Conservation (phyloP, 2,888 invertebrate genomes). For the Sinopyrophorus schimmeli region DNA sequence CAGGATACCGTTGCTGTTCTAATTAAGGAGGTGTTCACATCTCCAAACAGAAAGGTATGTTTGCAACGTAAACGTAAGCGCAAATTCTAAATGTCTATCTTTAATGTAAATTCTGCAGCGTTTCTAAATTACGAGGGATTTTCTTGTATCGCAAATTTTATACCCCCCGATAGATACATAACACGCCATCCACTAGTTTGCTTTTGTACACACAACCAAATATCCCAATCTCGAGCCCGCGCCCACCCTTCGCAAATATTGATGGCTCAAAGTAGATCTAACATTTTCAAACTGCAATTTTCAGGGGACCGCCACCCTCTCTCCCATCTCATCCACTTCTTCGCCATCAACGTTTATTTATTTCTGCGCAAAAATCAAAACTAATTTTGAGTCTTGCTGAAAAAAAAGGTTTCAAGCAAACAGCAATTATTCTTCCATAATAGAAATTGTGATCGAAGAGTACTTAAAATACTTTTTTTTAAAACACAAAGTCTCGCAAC, state of each 20-base stretch:
- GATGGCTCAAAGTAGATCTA: slow-evolving; percentile 40
- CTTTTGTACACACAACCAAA: slow-evolving; percentile 37
- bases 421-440: no score
- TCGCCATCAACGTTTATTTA: no score
- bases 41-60: slow-evolving; percentile 27
- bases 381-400: no score
- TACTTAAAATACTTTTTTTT: no score
- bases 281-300: slow-evolving; percentile 39
- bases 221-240: slow-evolving; percentile 32
- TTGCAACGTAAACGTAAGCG: slow-evolving; percentile 12
- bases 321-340: no score
- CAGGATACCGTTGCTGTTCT: slow-evolving; percentile 31
- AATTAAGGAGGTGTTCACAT: slow-evolving; percentile 33
- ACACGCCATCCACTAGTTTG: slow-evolving; percentile 34
- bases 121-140: neutral
- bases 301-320: no score
- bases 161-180: slow-evolving; percentile 19
- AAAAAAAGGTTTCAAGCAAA: no score
- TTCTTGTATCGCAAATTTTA: slow-evolving; percentile 4
- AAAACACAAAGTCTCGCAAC: no score
- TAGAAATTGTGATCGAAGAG: no score
- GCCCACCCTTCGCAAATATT: slow-evolving; percentile 39
- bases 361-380: no score
- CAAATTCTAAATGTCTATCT: slow-evolving; percentile 1
- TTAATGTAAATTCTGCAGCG: neutral